Evolutionary conservation across 2,113 vertebrate species (phyloP).

Genomic region (Otolemur garnettii): DNA sequence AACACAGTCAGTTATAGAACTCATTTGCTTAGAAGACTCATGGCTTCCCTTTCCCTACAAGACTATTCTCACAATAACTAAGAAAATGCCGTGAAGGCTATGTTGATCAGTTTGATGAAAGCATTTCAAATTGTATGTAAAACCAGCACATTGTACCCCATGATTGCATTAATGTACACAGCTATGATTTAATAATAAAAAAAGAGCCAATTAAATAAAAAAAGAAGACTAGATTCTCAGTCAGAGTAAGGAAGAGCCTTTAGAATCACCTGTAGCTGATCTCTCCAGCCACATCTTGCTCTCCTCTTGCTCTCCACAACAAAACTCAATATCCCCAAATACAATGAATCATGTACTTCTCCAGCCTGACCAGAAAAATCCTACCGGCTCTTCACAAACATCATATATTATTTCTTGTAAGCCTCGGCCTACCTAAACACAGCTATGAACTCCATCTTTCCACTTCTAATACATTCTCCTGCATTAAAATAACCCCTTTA

Average conservation of each 20-base stretch:
- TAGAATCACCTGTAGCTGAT: background rate
- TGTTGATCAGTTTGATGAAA: too few relatives aligned
- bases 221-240: background rate
- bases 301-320: background rate
- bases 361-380: background rate
- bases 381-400: background rate
- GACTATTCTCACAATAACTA: too few relatives aligned
- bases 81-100: too few relatives aligned
- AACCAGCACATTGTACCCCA: too few relatives aligned
- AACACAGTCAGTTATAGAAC: background rate
- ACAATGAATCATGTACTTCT: background rate
- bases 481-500: background rate
- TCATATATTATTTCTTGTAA: slow-evolving; percentile 4
- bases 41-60: background rate
- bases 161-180: too few relatives aligned
- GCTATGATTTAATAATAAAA: too few relatives aligned
- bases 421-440: background rate
- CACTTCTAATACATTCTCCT: background rate
- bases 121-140: too few relatives aligned
- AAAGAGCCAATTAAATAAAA: too few relatives aligned
- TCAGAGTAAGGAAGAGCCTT: background rate
- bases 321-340: background rate
- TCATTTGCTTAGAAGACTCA: background rate
- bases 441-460: background rate
- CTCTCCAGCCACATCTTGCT: background rate